Base-by-base conservation (phyloP, 2,113 vertebrate species). In the Gavia stellata region DNA sequence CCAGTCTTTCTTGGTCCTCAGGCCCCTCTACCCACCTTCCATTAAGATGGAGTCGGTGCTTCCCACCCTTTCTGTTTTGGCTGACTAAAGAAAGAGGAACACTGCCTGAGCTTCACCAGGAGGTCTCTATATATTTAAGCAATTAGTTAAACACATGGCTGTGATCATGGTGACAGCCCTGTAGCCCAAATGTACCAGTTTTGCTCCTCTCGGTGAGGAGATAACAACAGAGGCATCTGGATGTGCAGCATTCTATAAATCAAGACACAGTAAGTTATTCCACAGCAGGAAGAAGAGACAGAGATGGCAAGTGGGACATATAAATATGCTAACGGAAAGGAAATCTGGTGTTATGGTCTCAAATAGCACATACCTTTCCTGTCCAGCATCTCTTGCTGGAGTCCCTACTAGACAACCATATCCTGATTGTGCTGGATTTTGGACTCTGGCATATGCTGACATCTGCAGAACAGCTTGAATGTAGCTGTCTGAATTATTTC, bases 401-500 rank as follows among this genome's bases (percentile, higher is more conserved):
- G 53, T 45, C 73, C 50, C 66, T 94, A 33, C 77, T 47, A 84
- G 62, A 86, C 0, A 0, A 49, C 36, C 67, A 72, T 93, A 89
- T 79, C 92, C 86, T 81, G 66, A 67, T 40, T 91, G 19, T 86
- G 92, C 66, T 93, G 68, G 49, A 88, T 84, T 95, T 92, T 96
- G 80, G 90, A 95, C 50, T 92, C 73, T 1, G 3, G 45, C 65
- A 83, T 47, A 40, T 50, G n/a, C 61, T 95, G 84, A 94, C 95
- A 96, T 95, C 84, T 94, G 93, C 61, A 67, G 73, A 96, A 94
- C 85, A 95, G 88, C 84, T 96, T 94, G 86, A 95, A 65, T 14
- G 28, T n/a, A 87, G 38, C 36, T 71, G 66, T 45, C 55, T 75
- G 61, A 94, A 91, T 71, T 79, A 77, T 81, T 96, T 96, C 91